A percentile compares a stretch with the other conserved stretches of the same genome.
phyloP scores from a whole-genome alignment of 2,888 invertebrate species.

The Macaria liturata region DNA sequence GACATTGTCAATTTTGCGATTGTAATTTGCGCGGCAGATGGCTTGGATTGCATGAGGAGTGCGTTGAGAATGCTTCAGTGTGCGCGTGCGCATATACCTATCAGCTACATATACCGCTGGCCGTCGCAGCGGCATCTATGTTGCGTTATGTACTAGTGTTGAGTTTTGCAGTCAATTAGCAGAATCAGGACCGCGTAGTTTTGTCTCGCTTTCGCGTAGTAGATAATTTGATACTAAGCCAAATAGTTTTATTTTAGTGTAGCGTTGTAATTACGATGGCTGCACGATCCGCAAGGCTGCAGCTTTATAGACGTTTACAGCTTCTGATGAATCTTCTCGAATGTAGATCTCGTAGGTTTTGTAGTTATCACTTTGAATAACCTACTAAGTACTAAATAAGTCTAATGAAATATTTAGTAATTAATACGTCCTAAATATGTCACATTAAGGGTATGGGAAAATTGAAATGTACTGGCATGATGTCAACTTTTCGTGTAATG shows the following conservation, averaged over 20 bases:
- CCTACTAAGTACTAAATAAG: conserved; percentile 40
- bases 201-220: conserved; percentile 57
- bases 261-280: conserved; percentile 52
- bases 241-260: conserved; percentile 62
- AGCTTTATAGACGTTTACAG: conserved; percentile 63
- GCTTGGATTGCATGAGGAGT: too few relatives aligned
- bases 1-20: conserved; percentile 29
- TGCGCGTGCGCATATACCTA: too few relatives aligned
- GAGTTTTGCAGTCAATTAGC: conserved; percentile 36
- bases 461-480: conserved; percentile 43
- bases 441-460: conserved; percentile 47
- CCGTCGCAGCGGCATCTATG: conserved; percentile 1
- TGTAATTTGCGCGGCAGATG: conserved; percentile 7
- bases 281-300: conserved; percentile 68
- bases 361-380: conserved; percentile 55
- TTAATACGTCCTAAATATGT: conserved; percentile 56
- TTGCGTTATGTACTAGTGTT: conserved; percentile 22
- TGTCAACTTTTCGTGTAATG: conserved; percentile 35
- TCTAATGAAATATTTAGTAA: conserved; percentile 54
- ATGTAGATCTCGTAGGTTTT: conserved; percentile 59
- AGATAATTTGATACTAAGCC: conserved; percentile 53
- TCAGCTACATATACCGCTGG: too few relatives aligned
- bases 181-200: conserved; percentile 40
- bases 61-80: background rate
- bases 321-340: conserved; percentile 47